Percentiles rank a stretch among this genome's conserved stretches.
These are phyloP conservation scores for Crocodylus rhombifer DNA, from an alignment of 2,797 vertebrate species.

Conservation along the genomic window DNA sequence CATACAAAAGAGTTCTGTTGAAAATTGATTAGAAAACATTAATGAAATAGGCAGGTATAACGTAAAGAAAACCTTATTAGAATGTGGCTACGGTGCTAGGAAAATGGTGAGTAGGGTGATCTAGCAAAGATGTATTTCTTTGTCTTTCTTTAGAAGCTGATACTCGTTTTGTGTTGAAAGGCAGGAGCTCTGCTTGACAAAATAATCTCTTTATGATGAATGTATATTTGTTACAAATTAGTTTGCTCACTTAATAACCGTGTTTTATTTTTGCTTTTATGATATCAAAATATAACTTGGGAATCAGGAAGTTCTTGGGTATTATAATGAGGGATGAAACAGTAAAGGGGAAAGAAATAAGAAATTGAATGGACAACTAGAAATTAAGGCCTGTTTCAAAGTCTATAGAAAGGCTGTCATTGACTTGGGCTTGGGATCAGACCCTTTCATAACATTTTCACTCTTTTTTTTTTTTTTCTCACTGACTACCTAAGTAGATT, in stretches of 20 bases:
- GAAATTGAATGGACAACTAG: neutral
- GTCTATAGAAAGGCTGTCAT: neutral
- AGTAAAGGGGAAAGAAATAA: accelerated
- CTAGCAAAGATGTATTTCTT: conserved; percentile 3
- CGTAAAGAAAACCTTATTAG: neutral
- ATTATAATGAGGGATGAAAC: neutral
- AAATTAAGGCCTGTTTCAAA: conserved; percentile 8
- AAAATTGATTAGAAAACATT: neutral
- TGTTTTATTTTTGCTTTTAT: neutral
- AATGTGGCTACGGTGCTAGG: neutral
- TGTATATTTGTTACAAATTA: neutral
- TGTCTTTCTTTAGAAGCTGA: conserved; percentile 3
- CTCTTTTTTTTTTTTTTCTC: neutral
- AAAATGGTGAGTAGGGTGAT: neutral
- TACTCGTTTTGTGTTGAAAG: neutral
- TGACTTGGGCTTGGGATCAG: neutral
- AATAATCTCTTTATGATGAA: conserved; percentile 8
- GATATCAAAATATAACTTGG: conserved; percentile 8
- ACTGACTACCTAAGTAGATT: too few species aligned
- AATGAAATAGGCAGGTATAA: conserved; percentile 27
- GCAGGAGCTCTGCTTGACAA: neutral
- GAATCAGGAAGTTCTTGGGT: conserved; percentile 5
- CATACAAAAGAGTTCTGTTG: neutral
- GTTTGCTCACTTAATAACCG: neutral
- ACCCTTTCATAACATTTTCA: neutral